Base-by-base conservation (phyloP, 1,140 invertebrate genomes). In the Mesaphorura yosii region DNA sequence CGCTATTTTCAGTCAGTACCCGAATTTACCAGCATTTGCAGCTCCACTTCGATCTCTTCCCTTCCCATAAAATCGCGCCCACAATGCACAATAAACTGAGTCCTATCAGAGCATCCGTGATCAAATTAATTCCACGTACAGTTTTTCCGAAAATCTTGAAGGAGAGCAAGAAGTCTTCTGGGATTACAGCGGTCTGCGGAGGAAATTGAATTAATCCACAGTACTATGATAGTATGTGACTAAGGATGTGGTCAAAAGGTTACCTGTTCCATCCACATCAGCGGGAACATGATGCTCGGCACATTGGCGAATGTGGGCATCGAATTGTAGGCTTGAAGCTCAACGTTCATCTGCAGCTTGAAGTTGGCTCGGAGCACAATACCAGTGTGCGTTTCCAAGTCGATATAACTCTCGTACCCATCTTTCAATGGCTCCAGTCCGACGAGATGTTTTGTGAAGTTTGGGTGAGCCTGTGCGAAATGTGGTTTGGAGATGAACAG, bases 401-500 rank as follows among this genome's bases (percentile, higher is more conserved):
- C 78, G 48, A 89, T 76, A 28, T 67, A 70, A 5, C 86, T 82
- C 38, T 75, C 75, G 68, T 91, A 87, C 0, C 76, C 68, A 40
- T 76, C 72, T 51, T 80, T 7, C 6, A 34, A 72, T 0, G 88
- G 88, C 49, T 72, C 69, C 0, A 92, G 64, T 5, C 88, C 88
- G 20, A 73, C 73, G 0, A 91, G 80, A 23, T 70, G 70, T 1
- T 76, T 64, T 0, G 78, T 17, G 26, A 86, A 76, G 28, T 72
- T 74, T 1, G 79, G 74, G 65, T 88, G 83, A 1, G 73, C 72
- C 2, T 78, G 69, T 52, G 81, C 81, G 66, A 89, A 89, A 69
- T 94, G 89, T 1, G 89, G 88, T 56, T 82, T 67, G 1, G 86
- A 83, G 0, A 75, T 75, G 19, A 81, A 75, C n/a, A 86, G 66